phyloP scores from a whole-genome alignment of 2,113 vertebrate species.

The Podarcis muralis region DNA sequence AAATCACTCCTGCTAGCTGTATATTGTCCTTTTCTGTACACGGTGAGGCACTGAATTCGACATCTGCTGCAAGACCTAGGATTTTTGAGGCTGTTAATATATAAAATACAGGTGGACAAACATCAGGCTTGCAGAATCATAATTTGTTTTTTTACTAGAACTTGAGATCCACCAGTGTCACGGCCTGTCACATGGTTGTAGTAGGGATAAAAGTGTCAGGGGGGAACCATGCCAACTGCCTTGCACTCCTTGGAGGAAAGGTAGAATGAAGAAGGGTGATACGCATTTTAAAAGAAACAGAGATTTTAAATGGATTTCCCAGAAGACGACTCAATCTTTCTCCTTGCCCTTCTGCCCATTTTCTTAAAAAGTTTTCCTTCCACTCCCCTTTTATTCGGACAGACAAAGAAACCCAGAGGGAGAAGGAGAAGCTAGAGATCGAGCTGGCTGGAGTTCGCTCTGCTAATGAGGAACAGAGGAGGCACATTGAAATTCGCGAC shows the following conservation, averaged over 20 bases:
- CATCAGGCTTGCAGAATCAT: neutral
- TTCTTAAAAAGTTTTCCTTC: too few species aligned
- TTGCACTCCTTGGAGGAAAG: too few species aligned
- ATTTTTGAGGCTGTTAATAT: neutral
- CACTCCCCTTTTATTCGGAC: slow-evolving; percentile 11
- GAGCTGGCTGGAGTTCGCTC: slow-evolving; percentile 89
- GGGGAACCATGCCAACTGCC: too few species aligned
- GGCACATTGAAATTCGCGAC: slow-evolving; percentile 97
- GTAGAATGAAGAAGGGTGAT: too few species aligned
- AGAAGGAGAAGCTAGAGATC: slow-evolving; percentile 97
- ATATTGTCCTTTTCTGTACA: neutral
- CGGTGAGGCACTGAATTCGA: too few species aligned
- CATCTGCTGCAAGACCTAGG: neutral
- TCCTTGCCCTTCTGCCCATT: too few species aligned
- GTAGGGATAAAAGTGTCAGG: too few species aligned
- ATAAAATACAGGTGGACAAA: neutral
- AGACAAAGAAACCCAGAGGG: slow-evolving; percentile 93
- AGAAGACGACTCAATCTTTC: too few species aligned
- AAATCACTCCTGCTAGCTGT: neutral
- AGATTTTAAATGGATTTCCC: too few species aligned
- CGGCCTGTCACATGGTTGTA: too few species aligned
- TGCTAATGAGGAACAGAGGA: slow-evolving; percentile 92
- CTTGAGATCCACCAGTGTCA: neutral
- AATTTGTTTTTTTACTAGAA: neutral
- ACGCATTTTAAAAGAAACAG: too few species aligned